Evolutionary conservation across 2,888 invertebrate genomes (phyloP).

Genomic region (Chesias legatella): DNA sequence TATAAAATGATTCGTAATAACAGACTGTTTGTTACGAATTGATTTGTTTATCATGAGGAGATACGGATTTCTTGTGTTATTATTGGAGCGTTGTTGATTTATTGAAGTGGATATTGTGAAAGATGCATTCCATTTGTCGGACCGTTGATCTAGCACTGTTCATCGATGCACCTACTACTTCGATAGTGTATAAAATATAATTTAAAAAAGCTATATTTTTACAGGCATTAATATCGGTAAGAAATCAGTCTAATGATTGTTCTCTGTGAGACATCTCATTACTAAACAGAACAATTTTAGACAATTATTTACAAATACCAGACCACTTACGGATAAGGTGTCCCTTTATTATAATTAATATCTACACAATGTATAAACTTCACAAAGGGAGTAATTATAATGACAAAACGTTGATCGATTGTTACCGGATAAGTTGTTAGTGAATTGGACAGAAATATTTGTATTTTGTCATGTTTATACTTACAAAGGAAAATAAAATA

Average conservation of each 20-base stretch:
- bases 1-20: conserved; percentile 43
- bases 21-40: conserved; percentile 44
- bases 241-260: conserved; percentile 42
- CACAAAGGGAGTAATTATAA: conserved; percentile 71
- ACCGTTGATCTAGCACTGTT: conserved; percentile 69
- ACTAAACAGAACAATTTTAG: conserved; percentile 23
- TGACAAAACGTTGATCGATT: conserved; percentile 70
- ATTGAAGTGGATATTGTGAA: conserved; percentile 64
- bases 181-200: conserved; percentile 49
- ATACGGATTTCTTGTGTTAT: conserved; percentile 54
- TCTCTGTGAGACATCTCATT: conserved; percentile 29
- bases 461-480: conserved; percentile 80
- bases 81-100: conserved; percentile 58
- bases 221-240: conserved; percentile 53
- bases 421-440: conserved; percentile 75
- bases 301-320: conserved; percentile 51
- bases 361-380: conserved; percentile 51
- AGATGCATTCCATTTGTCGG: conserved; percentile 75
- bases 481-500: conserved; percentile 56
- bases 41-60: conserved; percentile 47
- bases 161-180: conserved; percentile 64
- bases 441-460: conserved; percentile 69
- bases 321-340: conserved; percentile 56
- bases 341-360: conserved; percentile 49
- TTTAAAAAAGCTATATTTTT: conserved; percentile 59